Evolutionary conservation across 2,797 vertebrate genomes (phyloP).

Genomic region (Cyclura pinguis): DNA sequence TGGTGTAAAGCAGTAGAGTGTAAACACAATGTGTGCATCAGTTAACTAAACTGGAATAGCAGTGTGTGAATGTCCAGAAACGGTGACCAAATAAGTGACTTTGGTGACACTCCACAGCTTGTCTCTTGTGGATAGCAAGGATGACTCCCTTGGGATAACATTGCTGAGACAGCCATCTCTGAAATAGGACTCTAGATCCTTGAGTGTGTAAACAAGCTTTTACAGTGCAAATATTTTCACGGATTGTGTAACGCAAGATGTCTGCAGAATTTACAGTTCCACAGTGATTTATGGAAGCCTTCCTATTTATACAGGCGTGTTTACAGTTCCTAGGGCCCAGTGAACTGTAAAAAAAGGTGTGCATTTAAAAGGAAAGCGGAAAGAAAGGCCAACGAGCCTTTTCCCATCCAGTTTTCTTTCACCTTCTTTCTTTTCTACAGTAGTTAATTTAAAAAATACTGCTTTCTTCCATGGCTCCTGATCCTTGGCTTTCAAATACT

Average conservation of each 20-base stretch:
- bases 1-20: background rate
- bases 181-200: background rate
- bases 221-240: conserved; percentile 11
- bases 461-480: background rate
- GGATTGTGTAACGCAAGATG: conserved; percentile 1
- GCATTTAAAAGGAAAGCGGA: background rate
- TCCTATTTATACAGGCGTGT: background rate
- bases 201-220: background rate
- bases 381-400: background rate
- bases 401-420: background rate
- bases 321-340: background rate
- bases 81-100: background rate
- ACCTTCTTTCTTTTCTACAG: no score
- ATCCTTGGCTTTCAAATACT: background rate
- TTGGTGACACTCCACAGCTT: background rate
- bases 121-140: background rate
- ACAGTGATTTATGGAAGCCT: conserved; percentile 15
- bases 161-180: background rate
- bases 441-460: background rate
- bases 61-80: background rate
- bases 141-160: background rate
- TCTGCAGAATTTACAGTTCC: conserved; percentile 23
- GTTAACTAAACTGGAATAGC: background rate
- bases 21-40: no score
- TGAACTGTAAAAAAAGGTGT: conserved; percentile 4